Base-by-base conservation (phyloP, 2,797 vertebrate species). In the Adrianichthys oophorus region DNA sequence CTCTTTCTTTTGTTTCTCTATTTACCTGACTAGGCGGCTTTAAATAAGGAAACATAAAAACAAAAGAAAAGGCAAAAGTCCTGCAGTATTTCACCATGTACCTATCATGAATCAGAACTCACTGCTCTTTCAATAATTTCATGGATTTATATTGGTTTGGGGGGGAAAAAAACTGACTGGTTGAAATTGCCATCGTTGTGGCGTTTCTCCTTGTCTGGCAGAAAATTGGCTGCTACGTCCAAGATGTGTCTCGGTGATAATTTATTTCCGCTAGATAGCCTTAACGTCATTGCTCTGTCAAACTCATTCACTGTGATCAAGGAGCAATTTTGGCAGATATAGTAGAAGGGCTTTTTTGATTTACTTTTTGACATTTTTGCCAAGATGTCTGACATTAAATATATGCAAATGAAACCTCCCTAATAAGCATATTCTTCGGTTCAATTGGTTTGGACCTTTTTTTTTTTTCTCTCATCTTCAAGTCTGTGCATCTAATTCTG, bases 391-490 rank as follows among this genome's bases (percentile, higher is more conserved):
- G 81, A 84, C 74, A 78, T 74, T 68, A 78, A 88, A 85, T 83
- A 80, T 82, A 86, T 84, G 83, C 79, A 88, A 89, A 89, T 89
- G 83, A 72, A 71, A 67, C 70, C 56, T 64, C 66, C 79, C 78
- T 86, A 84, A 88, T 88, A 81, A 80, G 83, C 80, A 74, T 84
- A 80, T 71, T 83, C 70, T 76, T 85, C 74, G 66, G 66, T 78
- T 82, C 77, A 83, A 85, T 87, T 79, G 78, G 67, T 76, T 42
- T 56, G 60, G 65, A 66, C 52, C 57, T 70, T 60, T 77, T 69
- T 62, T 68, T 62, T 63, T 47, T 44, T 40, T 29, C 40, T 48
- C 40, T 64, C 70, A 62, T 68, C 68, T 83, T 75, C 78, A 74
- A 70, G 72, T 72, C 66, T 65, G 52, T 21, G 5, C 43, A 15